Conservation (phyloP, 2,113 vertebrate species). For the Peromyscus californicus region DNA sequence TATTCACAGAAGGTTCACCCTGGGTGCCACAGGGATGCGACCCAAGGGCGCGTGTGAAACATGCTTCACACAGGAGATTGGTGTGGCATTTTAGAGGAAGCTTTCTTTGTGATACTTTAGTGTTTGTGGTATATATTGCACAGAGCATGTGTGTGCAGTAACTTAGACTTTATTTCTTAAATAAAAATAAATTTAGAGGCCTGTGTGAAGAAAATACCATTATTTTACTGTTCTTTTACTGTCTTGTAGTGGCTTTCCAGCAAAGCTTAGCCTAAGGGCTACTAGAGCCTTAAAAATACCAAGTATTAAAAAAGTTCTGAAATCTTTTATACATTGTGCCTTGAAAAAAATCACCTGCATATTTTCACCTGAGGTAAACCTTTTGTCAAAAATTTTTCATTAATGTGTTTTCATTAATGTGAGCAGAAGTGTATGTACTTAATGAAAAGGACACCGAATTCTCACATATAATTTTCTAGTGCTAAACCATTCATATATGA, state of each 20-base stretch:
- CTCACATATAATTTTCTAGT: neutral
- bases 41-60: neutral
- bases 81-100: neutral
- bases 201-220: constrained; percentile 53
- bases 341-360: constrained; percentile 30
- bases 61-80: constrained; percentile 16
- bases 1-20: constrained; percentile 25
- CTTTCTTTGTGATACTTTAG: constrained; percentile 28
- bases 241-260: neutral
- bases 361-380: neutral
- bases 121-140: neutral
- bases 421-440: neutral
- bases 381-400: neutral
- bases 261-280: constrained; percentile 52
- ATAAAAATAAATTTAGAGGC: constrained; percentile 48
- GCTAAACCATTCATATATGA: neutral
- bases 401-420: constrained; percentile 36
- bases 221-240: constrained; percentile 58
- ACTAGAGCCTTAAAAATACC: constrained; percentile 36
- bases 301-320: constrained; percentile 36
- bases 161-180: constrained; percentile 60
- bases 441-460: neutral
- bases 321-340: neutral
- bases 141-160: neutral
- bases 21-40: neutral